A percentile compares a stretch with the other conserved stretches of the same genome.
phyloP scores from a whole-genome alignment of 1,140 invertebrate species.

The Tachypleus tridentatus region DNA sequence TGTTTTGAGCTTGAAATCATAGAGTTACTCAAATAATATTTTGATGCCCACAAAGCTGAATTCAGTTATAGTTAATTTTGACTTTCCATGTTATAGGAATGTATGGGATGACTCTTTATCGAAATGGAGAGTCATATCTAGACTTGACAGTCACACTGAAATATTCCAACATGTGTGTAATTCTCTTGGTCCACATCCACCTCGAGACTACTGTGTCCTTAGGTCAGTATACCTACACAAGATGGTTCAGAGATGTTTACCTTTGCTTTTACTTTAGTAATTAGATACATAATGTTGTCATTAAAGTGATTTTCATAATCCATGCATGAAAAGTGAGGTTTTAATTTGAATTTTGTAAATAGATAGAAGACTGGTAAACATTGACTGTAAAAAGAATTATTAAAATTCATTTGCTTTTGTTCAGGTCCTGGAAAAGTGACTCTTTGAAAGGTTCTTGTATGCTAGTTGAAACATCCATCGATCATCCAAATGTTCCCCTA shows the following conservation, averaged over 20 bases:
- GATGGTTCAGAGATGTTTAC: no score
- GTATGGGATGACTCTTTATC: slow-evolving; percentile 74
- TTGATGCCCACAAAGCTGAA: no score
- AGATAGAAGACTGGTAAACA: no score
- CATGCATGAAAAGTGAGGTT: no score
- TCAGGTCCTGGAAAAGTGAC: slow-evolving; percentile 67
- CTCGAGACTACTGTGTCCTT: slow-evolving; percentile 74
- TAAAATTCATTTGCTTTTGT: no score
- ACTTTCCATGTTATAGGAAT: slow-evolving; percentile 45
- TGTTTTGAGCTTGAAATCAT: no score
- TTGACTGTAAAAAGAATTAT: no score
- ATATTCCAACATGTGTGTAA: slow-evolving; percentile 79
- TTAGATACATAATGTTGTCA: no score
- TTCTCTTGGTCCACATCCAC: slow-evolving; percentile 62
- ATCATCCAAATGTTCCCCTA: slow-evolving; percentile 56
- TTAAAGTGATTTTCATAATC: no score
- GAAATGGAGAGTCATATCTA: slow-evolving; percentile 65
- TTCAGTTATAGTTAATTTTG: slow-evolving; percentile 32
- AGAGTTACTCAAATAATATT: no score
- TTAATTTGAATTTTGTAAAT: no score
- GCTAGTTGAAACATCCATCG: slow-evolving; percentile 75
- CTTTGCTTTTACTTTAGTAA: no score
- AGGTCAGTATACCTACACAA: slow-evolving; percentile 40
- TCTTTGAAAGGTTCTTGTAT: slow-evolving; percentile 67
- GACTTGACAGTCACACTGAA: slow-evolving; percentile 66